phyloP scores from a whole-genome alignment of 2,797 vertebrate species.

The Mus caroli region DNA sequence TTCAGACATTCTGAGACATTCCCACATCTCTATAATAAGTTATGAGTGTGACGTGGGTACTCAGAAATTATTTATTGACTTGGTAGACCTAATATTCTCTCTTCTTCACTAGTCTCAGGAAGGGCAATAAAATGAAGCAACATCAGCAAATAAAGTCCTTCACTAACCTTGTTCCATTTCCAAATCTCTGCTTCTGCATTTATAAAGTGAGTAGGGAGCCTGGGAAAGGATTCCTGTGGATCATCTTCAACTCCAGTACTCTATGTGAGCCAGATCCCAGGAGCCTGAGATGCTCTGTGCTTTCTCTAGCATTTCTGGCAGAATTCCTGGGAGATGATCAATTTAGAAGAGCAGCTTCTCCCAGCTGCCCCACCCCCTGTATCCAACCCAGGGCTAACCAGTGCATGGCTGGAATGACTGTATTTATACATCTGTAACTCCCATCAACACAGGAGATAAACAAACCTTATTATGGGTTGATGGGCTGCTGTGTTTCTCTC shows the following conservation, averaged over 20 bases:
- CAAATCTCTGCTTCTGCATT: background rate
- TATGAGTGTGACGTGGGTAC: background rate
- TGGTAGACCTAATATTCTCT: background rate
- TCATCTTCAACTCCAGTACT: background rate
- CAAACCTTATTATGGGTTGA: background rate
- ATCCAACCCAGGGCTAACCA: background rate
- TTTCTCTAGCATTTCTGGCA: background rate
- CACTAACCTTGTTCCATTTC: background rate
- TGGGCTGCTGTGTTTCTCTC: background rate
- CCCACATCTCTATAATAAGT: background rate
- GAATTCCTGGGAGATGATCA: constrained; percentile 29
- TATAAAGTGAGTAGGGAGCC: background rate
- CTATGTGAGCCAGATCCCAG: background rate
- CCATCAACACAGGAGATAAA: constrained; percentile 14
- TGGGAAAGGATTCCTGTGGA: background rate
- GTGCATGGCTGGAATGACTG: background rate
- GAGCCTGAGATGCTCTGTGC: background rate
- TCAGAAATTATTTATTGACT: constrained; percentile 5
- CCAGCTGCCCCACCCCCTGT: background rate
- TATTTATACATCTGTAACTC: constrained; percentile 36
- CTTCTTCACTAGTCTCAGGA: background rate
- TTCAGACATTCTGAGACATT: background rate
- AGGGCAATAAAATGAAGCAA: background rate
- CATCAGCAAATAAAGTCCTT: constrained; percentile 2
- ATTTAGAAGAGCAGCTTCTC: background rate